Percentiles rank a stretch among this genome's conserved stretches.
phyloP scores from a whole-genome alignment of 2,113 vertebrate genomes.

The Nyctereutes procyonoides region DNA sequence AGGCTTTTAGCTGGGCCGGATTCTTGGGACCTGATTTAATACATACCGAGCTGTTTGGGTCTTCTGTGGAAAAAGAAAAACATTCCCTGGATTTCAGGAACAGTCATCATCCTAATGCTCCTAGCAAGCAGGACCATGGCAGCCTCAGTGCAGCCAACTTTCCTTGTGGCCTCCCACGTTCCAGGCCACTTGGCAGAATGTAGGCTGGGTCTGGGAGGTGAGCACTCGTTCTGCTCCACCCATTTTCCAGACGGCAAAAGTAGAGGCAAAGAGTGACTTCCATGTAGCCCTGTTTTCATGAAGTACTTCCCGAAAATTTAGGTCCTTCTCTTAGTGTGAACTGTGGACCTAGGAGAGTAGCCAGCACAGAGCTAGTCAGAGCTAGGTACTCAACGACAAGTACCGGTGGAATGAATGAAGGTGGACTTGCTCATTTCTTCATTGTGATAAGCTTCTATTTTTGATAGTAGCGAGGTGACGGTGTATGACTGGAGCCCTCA shows the following conservation, averaged over 20 bases:
- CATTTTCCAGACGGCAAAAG: constrained; percentile 54
- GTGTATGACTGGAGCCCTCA: background rate
- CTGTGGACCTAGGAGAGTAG: background rate
- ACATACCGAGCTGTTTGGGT: background rate
- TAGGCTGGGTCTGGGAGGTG: background rate
- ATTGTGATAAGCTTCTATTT: background rate
- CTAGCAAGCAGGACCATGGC: background rate
- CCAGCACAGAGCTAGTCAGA: background rate
- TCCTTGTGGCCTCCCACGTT: rapidly evolving
- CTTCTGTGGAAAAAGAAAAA: background rate
- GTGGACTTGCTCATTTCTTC: background rate
- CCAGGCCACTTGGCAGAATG: background rate
- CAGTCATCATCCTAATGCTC: background rate
- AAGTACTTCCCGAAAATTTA: constrained; percentile 43
- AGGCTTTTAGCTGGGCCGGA: background rate
- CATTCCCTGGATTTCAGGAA: background rate
- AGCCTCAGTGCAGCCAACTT: background rate
- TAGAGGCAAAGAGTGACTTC: background rate
- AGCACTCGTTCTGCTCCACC: background rate
- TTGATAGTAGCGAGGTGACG: background rate
- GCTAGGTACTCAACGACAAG: background rate
- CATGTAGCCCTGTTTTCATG: constrained; percentile 56
- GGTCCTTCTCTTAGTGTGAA: constrained; percentile 53
- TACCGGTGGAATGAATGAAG: background rate
- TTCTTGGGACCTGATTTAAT: constrained; percentile 54